Conservation (phyloP, 2,797 vertebrate species). For the Hoplostethus mediterraneus region DNA sequence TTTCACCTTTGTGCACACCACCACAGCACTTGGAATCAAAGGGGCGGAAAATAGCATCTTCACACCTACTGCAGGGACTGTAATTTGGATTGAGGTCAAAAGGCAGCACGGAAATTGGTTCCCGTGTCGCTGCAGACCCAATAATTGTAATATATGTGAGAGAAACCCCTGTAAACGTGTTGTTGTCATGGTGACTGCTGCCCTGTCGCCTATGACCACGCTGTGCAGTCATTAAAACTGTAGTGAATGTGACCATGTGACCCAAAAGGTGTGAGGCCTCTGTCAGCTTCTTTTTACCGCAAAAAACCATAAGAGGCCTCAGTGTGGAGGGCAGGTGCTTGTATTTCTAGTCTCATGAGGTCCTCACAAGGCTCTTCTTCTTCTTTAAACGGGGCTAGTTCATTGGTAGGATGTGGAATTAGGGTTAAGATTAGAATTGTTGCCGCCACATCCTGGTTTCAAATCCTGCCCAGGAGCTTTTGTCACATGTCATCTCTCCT, state of each 20-base stretch:
- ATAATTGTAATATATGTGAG: background rate
- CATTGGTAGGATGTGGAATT: too few relatives aligned
- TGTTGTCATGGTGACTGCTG: slow-evolving; percentile 26
- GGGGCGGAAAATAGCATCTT: background rate
- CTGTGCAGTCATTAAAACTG: slow-evolving; percentile 47
- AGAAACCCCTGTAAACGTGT: slow-evolving; percentile 26
- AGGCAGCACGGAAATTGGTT: background rate
- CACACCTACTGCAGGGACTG: background rate
- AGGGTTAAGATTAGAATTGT: too few relatives aligned
- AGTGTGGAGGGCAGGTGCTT: background rate
- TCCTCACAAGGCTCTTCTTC: too few relatives aligned
- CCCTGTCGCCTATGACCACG: slow-evolving; percentile 12
- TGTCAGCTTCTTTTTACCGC: background rate
- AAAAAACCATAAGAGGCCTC: background rate
- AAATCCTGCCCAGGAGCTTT: too few relatives aligned
- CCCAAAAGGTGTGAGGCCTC: slow-evolving; percentile 17
- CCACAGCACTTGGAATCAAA: background rate
- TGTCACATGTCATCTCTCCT: too few relatives aligned
- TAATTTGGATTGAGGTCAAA: background rate
- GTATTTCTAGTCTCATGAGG: too few relatives aligned
- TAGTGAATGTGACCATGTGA: slow-evolving; percentile 5
- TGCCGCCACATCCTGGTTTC: too few relatives aligned
- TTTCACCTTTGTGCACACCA: background rate
- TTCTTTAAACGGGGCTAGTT: background rate
- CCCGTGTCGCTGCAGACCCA: background rate